Conservation (phyloP, 2,797 vertebrate genomes). For the Fratercula arctica region DNA sequence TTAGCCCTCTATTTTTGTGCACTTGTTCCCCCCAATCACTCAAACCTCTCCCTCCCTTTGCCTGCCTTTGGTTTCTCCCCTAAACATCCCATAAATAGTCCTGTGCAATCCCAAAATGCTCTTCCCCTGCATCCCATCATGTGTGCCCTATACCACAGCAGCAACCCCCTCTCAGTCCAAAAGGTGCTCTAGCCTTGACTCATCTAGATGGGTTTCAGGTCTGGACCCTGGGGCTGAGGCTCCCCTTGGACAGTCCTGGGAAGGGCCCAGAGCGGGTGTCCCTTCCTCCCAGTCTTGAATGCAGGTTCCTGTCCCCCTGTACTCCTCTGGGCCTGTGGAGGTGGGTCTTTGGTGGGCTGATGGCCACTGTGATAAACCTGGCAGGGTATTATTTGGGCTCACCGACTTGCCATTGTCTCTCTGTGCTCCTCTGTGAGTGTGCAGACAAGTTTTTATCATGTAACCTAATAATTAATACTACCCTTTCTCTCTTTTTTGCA, state of each 20-base stretch:
- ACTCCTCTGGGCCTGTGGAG: background rate
- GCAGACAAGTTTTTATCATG: background rate
- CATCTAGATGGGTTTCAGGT: background rate
- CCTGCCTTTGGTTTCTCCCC: background rate
- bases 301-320: background rate
- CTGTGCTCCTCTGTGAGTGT: background rate
- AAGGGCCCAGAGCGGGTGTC: accelerated
- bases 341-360: background rate
- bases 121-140: background rate
- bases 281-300: background rate
- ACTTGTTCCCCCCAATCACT: background rate
- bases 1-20: background rate
- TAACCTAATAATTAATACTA: background rate
- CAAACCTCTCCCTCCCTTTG: too few species aligned
- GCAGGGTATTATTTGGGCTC: background rate
- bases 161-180: background rate
- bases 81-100: background rate
- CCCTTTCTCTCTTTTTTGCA: conserved; percentile 61
- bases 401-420: background rate
- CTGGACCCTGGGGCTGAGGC: background rate
- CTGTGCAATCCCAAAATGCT: background rate
- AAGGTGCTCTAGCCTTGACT: background rate
- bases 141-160: background rate
- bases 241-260: background rate
- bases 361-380: background rate